Percentiles rank a stretch among this genome's conserved stretches.
phyloP scores from a whole-genome alignment of 2,888 invertebrate species.

The Miltochrista miniata region DNA sequence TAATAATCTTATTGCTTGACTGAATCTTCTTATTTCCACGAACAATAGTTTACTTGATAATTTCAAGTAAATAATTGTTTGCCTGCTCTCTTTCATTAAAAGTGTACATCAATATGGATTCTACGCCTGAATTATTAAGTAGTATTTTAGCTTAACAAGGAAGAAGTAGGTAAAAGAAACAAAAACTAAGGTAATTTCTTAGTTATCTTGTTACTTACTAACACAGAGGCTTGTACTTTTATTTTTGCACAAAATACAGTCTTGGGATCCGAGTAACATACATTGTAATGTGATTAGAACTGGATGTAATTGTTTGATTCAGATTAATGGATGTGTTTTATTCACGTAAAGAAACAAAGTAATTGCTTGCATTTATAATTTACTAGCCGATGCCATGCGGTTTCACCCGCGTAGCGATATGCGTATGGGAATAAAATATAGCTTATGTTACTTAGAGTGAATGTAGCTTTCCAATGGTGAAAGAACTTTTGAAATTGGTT shows the following conservation, averaged over 20 bases:
- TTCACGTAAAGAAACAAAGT: no score
- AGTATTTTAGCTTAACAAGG: constrained; percentile 2
- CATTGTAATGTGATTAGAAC: constrained; percentile 6
- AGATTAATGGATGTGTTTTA: not conserved
- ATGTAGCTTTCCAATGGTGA: no score
- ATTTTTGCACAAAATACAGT: constrained; percentile 6
- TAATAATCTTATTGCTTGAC: no score
- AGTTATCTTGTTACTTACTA: constrained; percentile 7
- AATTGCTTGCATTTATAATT: no score
- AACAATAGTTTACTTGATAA: not conserved
- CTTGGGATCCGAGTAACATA: not conserved
- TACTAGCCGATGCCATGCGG: no score
- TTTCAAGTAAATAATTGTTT: not conserved
- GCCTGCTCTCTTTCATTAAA: not conserved
- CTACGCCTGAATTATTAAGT: not conserved
- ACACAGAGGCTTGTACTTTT: constrained; percentile 4
- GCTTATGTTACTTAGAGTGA: no score
- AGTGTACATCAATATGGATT: not conserved
- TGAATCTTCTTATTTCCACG: no score
- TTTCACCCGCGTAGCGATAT: no score
- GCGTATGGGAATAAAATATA: no score
- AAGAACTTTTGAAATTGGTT: no score
- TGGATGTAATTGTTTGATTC: not conserved
- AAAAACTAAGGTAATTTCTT: constrained; percentile 8
- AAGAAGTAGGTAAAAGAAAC: constrained; percentile 4